Evolutionary conservation across 2,888 invertebrate species (phyloP), one percentile per base, ranked within the genome.

Genomic region (Sesia bembeciformis): DNA sequence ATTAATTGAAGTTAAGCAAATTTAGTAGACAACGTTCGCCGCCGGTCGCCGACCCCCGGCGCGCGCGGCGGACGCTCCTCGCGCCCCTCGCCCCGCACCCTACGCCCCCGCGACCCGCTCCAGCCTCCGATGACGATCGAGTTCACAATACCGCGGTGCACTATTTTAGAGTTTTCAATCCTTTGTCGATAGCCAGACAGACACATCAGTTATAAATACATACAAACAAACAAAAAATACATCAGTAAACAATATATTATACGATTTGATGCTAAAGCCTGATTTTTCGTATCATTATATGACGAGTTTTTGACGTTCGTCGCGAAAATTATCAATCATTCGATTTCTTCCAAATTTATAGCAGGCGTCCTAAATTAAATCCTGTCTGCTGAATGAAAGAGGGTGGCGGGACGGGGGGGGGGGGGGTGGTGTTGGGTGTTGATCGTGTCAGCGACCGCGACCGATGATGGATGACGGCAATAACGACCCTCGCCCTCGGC

Each of bases 401-500:
- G 52, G 46, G 50, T 51, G 55, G 50, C 53, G 53, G 54, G 40
- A 49, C 23, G 50, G 41, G 40, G 56, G 43, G 54, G 49, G 54
- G 54, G 40, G 56, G 43, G 54, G 49, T 53, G 54, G 40, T 51
- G 56, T 53, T n/a, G n/a, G n/a, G n/a, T n/a, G n/a, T 23, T 8
- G 53, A 52, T 51, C 54, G 54, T 50, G 23, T 23, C 23, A 23
- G 58, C 49, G 54, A 61, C 57, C 60, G 59, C 53, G 58, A 41
- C 56, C 64, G 74, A 79, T 85, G 85, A 85, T 85, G 78, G 83
- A 85, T 85, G 82, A 67, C 70, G 67, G 72, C 73, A 78, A 78
- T 85, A 84, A 82, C 77, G 76, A 76, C 68, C 69, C 58, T 58
- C 65, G 65, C 63, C 49, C 56, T 3, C 52, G 41, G 7, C 55